These are phyloP conservation scores for Proisotoma minuta DNA, from an alignment of 2,888 invertebrate genomes.

Conservation along the genomic window DNA sequence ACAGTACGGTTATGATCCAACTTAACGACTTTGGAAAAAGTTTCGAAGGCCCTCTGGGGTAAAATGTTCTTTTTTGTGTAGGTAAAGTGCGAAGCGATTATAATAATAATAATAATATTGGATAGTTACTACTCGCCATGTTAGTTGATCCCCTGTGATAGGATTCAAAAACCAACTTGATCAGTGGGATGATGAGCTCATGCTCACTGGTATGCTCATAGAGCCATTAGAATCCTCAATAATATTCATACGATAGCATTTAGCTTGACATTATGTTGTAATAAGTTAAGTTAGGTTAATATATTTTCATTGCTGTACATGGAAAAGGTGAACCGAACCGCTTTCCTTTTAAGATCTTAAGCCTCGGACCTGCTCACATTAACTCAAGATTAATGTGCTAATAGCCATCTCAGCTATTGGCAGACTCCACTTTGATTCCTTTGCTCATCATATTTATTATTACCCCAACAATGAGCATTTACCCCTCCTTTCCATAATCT, in stretches of 20 bases:
- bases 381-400: constrained; percentile 36
- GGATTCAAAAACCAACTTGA: constrained; percentile 10
- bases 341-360: constrained; percentile 36
- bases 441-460: not conserved
- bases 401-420: constrained; percentile 17
- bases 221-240: constrained; percentile 47
- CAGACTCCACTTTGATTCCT: not conserved
- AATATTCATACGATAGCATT: constrained; percentile 46
- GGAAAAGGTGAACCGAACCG: constrained; percentile 48
- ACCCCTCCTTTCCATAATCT: too few relatives aligned
- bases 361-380: constrained; percentile 29
- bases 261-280: constrained; percentile 47
- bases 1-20: constrained; percentile 46
- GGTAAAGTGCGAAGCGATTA: constrained; percentile 6
- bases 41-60: constrained; percentile 40
- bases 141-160: constrained; percentile 4
- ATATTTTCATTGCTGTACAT: too few relatives aligned
- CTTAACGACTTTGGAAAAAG: constrained; percentile 44
- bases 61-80: constrained; percentile 26
- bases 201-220: constrained; percentile 22
- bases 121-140: too few relatives aligned
- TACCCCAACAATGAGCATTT: not conserved
- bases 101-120: not conserved
- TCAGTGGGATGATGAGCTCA: constrained; percentile 10
- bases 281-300: constrained; percentile 46